Percentiles rank a stretch among this genome's conserved stretches.
These are phyloP conservation scores for Coptodon bakossiorum DNA, from an alignment of 2,113 vertebrate species.

Conservation along the genomic window DNA sequence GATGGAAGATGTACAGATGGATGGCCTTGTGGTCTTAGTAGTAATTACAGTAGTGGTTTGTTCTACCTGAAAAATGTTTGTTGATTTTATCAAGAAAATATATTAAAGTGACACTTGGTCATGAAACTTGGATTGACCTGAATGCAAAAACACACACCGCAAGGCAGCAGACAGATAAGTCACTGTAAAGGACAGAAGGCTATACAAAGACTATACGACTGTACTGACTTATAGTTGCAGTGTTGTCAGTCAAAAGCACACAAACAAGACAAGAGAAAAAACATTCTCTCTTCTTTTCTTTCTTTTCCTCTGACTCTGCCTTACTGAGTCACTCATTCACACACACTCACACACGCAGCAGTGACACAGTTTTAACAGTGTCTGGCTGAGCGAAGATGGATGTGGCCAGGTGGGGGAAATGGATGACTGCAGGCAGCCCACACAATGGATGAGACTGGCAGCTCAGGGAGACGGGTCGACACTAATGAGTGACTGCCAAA, in stretches of 20 bases:
- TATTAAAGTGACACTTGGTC: neutral
- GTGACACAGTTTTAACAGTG: slow-evolving; percentile 19
- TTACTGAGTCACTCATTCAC: neutral
- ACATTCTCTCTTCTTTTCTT: neutral
- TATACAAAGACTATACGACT: slow-evolving; percentile 21
- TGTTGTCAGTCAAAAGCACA: slow-evolving; percentile 35
- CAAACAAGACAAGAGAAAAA: neutral
- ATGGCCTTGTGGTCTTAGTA: neutral
- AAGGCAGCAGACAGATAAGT: slow-evolving; percentile 23
- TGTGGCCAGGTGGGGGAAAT: slow-evolving; percentile 43
- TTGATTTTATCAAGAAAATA: neutral
- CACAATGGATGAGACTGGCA: slow-evolving; percentile 51
- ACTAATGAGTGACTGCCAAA: slow-evolving; percentile 50
- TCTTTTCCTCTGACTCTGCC: neutral
- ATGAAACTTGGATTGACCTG: neutral
- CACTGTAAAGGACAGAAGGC: slow-evolving; percentile 2
- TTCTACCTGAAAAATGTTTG: neutral
- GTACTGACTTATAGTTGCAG: slow-evolving; percentile 13
- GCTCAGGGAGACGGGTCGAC: slow-evolving; percentile 36
- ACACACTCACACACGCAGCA: neutral
- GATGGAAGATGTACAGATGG: neutral
- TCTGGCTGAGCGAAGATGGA: slow-evolving; percentile 49
- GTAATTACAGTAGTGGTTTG: neutral
- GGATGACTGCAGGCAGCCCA: slow-evolving; percentile 53
- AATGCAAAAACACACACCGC: neutral